A percentile compares a stretch with the other conserved stretches of the same genome.
Conservation (phyloP, 2,888 invertebrate species). For the Chrysomela aeneicollis region DNA sequence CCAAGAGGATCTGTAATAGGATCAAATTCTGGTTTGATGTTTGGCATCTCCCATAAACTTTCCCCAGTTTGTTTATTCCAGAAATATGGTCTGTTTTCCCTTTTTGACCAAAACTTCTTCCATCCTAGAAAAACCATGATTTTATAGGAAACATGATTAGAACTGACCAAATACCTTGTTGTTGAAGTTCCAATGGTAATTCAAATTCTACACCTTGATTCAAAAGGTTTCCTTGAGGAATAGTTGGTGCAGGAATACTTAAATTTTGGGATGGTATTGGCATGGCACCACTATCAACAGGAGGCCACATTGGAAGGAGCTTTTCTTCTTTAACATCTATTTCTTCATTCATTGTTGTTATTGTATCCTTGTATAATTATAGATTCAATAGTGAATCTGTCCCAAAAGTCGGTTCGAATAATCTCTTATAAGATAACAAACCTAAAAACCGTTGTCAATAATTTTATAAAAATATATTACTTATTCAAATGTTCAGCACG, state of each 20-base stretch:
- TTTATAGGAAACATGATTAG: background rate
- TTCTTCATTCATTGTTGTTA: conserved; percentile 60
- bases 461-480: conserved; percentile 23
- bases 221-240: conserved; percentile 67
- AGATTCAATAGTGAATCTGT: background rate
- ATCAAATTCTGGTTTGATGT: conserved; percentile 84
- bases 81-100: conserved; percentile 94
- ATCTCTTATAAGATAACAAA: background rate
- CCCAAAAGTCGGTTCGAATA: background rate
- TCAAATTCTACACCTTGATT: conserved; percentile 61
- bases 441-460: conserved; percentile 21
- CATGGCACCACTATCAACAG: conserved; percentile 52
- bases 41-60: conserved; percentile 96
- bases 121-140: conserved; percentile 62
- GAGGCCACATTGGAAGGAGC: conserved; percentile 53
- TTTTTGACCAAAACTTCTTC: conserved; percentile 96
- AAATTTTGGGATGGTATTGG: conserved; percentile 54
- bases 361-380: conserved; percentile 39
- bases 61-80: conserved; percentile 96
- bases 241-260: conserved; percentile 67
- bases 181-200: conserved; percentile 73
- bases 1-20: conserved; percentile 71
- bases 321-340: conserved; percentile 56
- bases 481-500: conserved; percentile 44
- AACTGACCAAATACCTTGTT: conserved; percentile 71